Percentiles rank a stretch among this genome's conserved stretches.
phyloP scores from a whole-genome alignment of 2,797 vertebrate genomes.

The Labeo calbasu region DNA sequence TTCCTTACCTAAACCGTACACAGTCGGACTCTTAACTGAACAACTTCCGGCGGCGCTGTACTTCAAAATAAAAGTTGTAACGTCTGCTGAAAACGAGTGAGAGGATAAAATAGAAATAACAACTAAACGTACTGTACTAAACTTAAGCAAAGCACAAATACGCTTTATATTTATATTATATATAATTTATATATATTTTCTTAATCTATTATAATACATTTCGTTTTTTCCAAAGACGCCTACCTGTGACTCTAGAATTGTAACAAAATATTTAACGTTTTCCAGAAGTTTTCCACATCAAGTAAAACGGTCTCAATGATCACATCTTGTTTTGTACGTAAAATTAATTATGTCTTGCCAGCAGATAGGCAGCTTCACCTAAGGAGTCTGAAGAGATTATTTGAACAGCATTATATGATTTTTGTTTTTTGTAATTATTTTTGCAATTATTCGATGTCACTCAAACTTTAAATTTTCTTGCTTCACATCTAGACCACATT shows the following conservation, averaged over 20 bases:
- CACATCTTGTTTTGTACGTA: not conserved
- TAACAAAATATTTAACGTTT: not conserved
- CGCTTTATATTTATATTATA: too few relatives aligned
- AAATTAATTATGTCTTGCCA: not conserved
- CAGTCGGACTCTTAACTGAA: not conserved
- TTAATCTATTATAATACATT: not conserved
- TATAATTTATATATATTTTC: too few relatives aligned
- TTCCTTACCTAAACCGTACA: not conserved
- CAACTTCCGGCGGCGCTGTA: not conserved
- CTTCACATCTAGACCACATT: not conserved
- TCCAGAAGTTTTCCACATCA: not conserved
- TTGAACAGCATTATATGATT: not conserved
- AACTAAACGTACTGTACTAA: not conserved
- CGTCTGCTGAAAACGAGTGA: not conserved
- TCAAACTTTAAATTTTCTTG: not conserved
- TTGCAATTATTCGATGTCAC: not conserved
- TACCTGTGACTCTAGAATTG: not conserved
- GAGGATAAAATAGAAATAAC: too few relatives aligned
- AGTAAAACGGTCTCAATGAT: not conserved
- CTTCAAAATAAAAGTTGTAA: slow-evolving; percentile 31
- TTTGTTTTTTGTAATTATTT: too few relatives aligned
- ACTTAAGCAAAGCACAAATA: not conserved
- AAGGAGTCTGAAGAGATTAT: not conserved
- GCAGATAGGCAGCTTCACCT: not conserved
- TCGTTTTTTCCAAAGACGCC: not conserved